Evolutionary conservation across 2,797 vertebrate species (phyloP), one percentile per base, ranked within the genome.

Genomic region (Rhincodon typus): DNA sequence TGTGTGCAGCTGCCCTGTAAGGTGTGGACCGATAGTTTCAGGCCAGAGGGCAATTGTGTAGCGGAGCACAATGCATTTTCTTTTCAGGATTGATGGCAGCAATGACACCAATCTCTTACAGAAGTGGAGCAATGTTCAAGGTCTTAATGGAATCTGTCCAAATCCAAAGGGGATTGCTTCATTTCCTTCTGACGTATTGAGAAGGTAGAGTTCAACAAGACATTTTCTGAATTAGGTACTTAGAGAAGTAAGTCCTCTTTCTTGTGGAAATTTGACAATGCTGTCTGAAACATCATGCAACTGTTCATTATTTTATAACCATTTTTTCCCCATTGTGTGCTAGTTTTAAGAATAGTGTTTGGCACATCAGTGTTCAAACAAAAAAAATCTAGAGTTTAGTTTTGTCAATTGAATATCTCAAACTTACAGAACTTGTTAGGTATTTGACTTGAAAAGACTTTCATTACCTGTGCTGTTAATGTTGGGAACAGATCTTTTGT

Each of bases 1-100:
- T 77, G 25, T 94, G 94, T 27, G 72, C 94, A 95, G 94, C 94
- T 95, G 94, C 70, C 74, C 42, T 77, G 94, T 53, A 77, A 15
- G 77, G 46, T 72, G 70, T 74, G 27, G 69, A 53, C 69, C 70
- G 10, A 95, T 17, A 30, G 46, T 46, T 74, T 30, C 70, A 50
- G 4, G 46, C 69, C 94, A 53, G 46, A 95, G 50, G 94, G 70
- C 17, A 46, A 53, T 6, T 12, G 70, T n/a, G 42, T 70, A 53
- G 70, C 46, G 17, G 69, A 72, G 27, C 7, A 25, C 42, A 77
- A 77, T 57, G 25, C 94, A 95, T 34, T 95, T 94, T 70, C 57
- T 50, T 34, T 53, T 50, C 46, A 94, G 69, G 25, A 74, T 50
- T 74, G 94, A 74, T 30, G 94, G 46, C 46, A 77, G 94, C 10